Conservation (phyloP, 2,113 vertebrate species). For the Redunca redunca region DNA sequence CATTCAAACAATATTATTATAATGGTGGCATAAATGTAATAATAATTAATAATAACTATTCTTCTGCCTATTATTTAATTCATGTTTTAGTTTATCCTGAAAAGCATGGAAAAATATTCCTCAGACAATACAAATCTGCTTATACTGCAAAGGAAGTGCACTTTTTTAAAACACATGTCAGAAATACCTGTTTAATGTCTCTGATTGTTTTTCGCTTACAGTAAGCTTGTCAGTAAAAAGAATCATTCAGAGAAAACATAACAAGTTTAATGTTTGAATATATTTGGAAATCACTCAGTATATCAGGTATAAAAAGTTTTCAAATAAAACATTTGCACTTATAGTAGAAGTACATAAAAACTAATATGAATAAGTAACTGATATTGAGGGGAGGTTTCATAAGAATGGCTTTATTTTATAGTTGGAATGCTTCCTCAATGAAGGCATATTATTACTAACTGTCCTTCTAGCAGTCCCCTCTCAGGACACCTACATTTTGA, state of each 20-base stretch:
- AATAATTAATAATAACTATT: not conserved
- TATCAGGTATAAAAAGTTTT: constrained; percentile 41
- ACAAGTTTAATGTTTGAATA: not conserved
- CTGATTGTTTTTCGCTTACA: constrained; percentile 37
- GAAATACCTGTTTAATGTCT: constrained; percentile 64
- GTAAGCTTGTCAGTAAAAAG: constrained; percentile 58
- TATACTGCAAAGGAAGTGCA: constrained; percentile 53
- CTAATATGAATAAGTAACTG: not conserved
- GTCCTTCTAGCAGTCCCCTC: not conserved
- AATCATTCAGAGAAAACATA: constrained; percentile 50
- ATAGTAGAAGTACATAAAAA: not conserved
- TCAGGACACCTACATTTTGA: not conserved
- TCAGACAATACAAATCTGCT: constrained; percentile 53
- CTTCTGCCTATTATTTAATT: constrained; percentile 38
- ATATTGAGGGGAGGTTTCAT: not conserved
- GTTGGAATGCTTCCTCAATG: not conserved
- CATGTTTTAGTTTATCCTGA: constrained; percentile 27
- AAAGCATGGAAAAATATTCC: not conserved
- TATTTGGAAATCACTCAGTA: constrained; percentile 31
- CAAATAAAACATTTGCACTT: constrained; percentile 12
- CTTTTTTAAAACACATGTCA: constrained; percentile 52
- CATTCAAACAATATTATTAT: not conserved
- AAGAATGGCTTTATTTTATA: not conserved
- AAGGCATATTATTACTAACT: not conserved
- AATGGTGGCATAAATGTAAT: not conserved